phyloP scores from a whole-genome alignment of 2,888 invertebrate species.

The Operophtera brumata region DNA sequence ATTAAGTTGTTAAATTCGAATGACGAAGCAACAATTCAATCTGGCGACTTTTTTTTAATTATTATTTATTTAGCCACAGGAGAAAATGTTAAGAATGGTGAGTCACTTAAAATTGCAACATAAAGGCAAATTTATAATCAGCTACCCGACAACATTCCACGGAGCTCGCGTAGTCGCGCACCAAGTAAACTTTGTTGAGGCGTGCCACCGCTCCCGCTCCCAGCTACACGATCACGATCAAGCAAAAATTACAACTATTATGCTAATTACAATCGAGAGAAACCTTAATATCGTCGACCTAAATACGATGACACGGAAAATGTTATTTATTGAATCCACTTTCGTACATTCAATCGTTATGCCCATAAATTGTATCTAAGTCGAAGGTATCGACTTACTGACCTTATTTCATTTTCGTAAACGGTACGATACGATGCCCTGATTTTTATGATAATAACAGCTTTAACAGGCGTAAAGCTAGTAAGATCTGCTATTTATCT shows the following conservation, averaged over 20 bases:
- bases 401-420: constrained; percentile 43
- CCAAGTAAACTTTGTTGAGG: constrained; percentile 53
- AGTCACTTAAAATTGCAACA: constrained; percentile 66
- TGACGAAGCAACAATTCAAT: constrained; percentile 34
- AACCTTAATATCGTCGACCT: constrained; percentile 33
- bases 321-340: constrained; percentile 44
- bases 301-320: constrained; percentile 44
- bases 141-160: constrained; percentile 68
- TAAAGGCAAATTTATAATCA: constrained; percentile 68
- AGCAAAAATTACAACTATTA: constrained; percentile 32
- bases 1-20: constrained; percentile 44
- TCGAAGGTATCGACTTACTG: constrained; percentile 40
- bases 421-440: constrained; percentile 27
- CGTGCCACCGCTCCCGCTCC: constrained; percentile 31
- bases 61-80: constrained; percentile 29
- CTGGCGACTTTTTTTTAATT: constrained; percentile 30
- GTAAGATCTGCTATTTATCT: constrained; percentile 58
- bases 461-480: constrained; percentile 38
- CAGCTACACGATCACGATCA: constrained; percentile 35
- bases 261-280: constrained; percentile 34
- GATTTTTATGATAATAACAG: constrained; percentile 48
- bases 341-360: constrained; percentile 40
- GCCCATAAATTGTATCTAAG: constrained; percentile 38
- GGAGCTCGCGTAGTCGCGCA: constrained; percentile 48
- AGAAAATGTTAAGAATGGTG: constrained; percentile 52